phyloP scores from a whole-genome alignment of 2,888 invertebrate genomes.

The Alviniconcha strummeri region DNA sequence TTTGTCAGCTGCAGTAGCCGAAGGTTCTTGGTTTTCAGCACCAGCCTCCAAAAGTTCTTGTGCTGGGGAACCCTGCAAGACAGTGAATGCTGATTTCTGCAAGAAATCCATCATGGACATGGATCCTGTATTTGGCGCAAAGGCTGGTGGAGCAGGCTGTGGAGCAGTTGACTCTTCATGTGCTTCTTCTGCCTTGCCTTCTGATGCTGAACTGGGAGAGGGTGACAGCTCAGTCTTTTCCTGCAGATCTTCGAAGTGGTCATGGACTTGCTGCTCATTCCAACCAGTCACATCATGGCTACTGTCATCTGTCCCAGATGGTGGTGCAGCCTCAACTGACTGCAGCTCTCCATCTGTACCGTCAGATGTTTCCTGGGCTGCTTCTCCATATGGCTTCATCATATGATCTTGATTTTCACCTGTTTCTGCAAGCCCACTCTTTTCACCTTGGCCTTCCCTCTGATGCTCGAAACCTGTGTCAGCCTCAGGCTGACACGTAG shows the following conservation, averaged over 20 bases:
- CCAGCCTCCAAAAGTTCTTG: too few species aligned
- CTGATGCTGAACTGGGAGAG: too few species aligned
- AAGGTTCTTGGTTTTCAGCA: too few species aligned
- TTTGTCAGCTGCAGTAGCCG: too few species aligned
- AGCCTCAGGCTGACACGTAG: neutral
- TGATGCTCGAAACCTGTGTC: neutral
- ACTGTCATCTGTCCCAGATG: too few species aligned
- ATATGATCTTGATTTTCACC: too few species aligned
- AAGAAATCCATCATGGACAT: conserved; percentile 4
- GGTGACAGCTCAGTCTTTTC: too few species aligned
- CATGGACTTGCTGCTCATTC: too few species aligned
- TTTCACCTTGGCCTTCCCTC: neutral
- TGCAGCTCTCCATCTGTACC: neutral
- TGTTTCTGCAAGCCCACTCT: neutral
- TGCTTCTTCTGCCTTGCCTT: neutral
- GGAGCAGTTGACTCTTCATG: neutral
- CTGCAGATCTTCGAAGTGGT: too few species aligned
- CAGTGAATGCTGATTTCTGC: neutral
- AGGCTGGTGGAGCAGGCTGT: neutral
- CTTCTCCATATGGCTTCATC: too few species aligned
- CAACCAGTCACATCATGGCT: too few species aligned
- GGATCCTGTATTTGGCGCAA: neutral
- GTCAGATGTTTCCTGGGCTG: neutral
- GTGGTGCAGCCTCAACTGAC: neutral
- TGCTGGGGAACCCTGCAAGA: neutral